These are phyloP conservation scores for Galeopsomyia nigrocyanea DNA, from an alignment of 2,888 invertebrate genomes.

Conservation along the genomic window DNA sequence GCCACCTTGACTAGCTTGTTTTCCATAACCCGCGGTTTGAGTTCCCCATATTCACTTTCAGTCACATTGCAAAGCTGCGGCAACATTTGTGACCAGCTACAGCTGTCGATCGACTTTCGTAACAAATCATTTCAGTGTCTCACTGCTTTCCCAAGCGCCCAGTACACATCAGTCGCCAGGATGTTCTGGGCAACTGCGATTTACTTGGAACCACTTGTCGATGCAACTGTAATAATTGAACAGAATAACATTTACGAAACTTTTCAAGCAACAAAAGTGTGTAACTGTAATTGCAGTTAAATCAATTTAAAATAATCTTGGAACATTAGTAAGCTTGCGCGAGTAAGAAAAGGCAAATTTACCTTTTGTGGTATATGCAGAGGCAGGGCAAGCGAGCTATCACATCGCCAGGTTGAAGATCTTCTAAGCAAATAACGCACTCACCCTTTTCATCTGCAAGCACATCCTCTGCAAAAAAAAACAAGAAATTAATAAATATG, in stretches of 20 bases:
- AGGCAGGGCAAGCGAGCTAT: constrained; percentile 99
- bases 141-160: constrained; percentile 56
- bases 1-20: constrained; percentile 68
- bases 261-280: background rate
- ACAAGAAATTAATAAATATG: background rate
- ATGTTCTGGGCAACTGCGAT: constrained; percentile 99
- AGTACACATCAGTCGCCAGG: constrained; percentile 84
- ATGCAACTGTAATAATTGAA: constrained; percentile 85
- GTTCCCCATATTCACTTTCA: constrained; percentile 49
- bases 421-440: constrained; percentile 99
- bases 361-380: constrained; percentile 99
- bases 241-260: background rate
- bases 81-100: constrained; percentile 50
- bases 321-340: background rate
- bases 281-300: background rate
- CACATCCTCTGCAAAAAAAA: constrained; percentile 88
- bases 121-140: constrained; percentile 50
- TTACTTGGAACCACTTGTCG: constrained; percentile 99
- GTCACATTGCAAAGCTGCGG: constrained; percentile 49
- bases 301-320: too few species aligned
- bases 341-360: constrained; percentile 57
- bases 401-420: constrained; percentile 93
- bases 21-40: constrained; percentile 48
- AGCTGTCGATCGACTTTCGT: constrained; percentile 1
- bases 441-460: constrained; percentile 97